Conservation (phyloP, 2,113 vertebrate genomes). For the Casuarius casuarius region DNA sequence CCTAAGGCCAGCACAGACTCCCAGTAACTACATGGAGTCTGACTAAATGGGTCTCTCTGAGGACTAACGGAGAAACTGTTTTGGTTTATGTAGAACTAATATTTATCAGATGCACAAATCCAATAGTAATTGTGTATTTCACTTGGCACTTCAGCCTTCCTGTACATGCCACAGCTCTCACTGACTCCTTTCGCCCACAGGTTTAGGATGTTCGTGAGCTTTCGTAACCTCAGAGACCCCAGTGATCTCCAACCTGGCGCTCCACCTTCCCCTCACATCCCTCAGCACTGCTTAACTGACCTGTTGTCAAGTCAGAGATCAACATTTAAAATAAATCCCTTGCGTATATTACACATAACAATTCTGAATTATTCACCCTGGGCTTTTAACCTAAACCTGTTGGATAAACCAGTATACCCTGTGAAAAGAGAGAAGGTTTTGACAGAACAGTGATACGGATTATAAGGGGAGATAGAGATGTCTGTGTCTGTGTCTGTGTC, state of each 20-base stretch:
- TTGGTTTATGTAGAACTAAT: neutral
- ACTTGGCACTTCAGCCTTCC: neutral
- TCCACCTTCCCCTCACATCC: neutral
- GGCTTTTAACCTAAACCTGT: neutral
- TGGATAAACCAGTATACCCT: neutral
- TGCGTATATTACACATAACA: neutral
- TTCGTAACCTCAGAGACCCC: fast-evolving
- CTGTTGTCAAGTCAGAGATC: neutral
- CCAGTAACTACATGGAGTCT: neutral
- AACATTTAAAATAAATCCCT: neutral
- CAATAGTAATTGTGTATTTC: neutral
- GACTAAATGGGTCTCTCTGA: neutral
- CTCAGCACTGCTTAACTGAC: neutral
- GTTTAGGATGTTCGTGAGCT: neutral
- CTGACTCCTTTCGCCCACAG: neutral
- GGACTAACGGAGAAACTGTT: neutral
- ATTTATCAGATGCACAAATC: neutral
- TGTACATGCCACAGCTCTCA: neutral
- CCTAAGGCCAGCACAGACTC: neutral
- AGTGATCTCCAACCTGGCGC: fast-evolving
- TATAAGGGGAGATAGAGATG: too few relatives aligned
- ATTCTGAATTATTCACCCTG: neutral
- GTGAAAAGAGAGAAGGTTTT: neutral
- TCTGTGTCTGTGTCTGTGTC: too few relatives aligned
- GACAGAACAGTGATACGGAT: neutral